Percentiles rank a stretch among this genome's conserved stretches.
These are phyloP conservation scores for Exocentrus adspersus DNA, from an alignment of 2,888 invertebrate species.

Conservation along the genomic window DNA sequence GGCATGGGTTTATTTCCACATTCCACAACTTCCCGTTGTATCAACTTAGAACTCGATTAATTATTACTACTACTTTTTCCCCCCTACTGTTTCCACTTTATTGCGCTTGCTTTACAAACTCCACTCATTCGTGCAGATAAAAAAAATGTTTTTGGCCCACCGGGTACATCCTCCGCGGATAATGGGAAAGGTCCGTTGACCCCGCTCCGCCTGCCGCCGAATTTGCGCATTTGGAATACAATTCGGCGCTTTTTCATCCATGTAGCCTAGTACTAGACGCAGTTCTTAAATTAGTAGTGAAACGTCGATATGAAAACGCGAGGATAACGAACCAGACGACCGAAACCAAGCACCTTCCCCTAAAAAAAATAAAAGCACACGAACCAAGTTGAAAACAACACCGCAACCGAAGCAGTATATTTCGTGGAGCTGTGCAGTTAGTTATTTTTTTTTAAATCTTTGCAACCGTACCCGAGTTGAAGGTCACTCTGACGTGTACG, in stretches of 20 bases:
- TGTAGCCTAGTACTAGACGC: neutral
- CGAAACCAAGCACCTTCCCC: neutral
- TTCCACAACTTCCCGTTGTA: too few species aligned
- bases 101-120: neutral
- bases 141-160: neutral
- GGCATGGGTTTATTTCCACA: too few species aligned
- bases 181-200: constrained; percentile 11
- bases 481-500: constrained; percentile 13
- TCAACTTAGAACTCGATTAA: too few species aligned
- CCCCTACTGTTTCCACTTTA: too few species aligned
- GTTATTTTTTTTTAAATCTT: constrained; percentile 1
- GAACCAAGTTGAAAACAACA: neutral
- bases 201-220: constrained; percentile 8
- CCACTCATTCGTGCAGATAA: neutral
- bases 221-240: constrained; percentile 8
- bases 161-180: neutral
- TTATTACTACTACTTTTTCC: too few species aligned
- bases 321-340: neutral
- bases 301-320: neutral
- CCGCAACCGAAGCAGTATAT: neutral
- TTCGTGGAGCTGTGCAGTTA: too few species aligned
- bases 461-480: neutral
- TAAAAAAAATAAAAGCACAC: neutral
- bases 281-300: neutral
- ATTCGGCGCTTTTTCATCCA: constrained; percentile 14